Evolutionary conservation across 2,113 vertebrate species (phyloP), one percentile per base, ranked within the genome.

Genomic region (Epinephelus lanceolatus): DNA sequence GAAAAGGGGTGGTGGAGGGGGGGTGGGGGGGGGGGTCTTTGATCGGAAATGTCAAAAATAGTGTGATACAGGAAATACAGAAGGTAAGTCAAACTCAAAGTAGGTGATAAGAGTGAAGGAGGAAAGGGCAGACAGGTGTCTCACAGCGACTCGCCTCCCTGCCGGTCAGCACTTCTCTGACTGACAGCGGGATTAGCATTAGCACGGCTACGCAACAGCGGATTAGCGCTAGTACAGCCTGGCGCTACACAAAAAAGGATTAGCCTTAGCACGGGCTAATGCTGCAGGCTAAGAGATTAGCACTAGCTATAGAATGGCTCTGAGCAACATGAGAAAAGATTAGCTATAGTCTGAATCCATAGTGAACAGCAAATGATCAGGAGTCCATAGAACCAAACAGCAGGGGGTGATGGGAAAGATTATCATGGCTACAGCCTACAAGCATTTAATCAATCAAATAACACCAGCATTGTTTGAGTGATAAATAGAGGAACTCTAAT

Each of bases 241-340:
- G 1, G 25, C 2, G 42, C 69, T 42, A 61, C 56, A 67, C 71
- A 84, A 63, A 69, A 76, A 53, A 23, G 59, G 80, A 90, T 87
- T 84, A 89, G 82, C 77, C 0, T 82, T 86, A 82, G 89, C 80
- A 62, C 2, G 40, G 33, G 85, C 81, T 87, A 88, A 84, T 63
- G 78, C 85, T 71, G 78, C 45, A 40, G 75, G 72, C 80, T 88
- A 85, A 47, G 30, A 85, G 87, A 90, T 86, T 88, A 90, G 78
- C 81, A 65, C 15, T 40, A 73, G 87, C 78, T 60, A 14, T 71
- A 75, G 77, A 63, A 59, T 17, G 55, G 77, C 75, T 73, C 10
- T 0, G 0, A 74, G 68, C 68, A 62, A 80, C 71, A 57, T 27
- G 67, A 70, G 73, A 6, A 45, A 62, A 68, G 78, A 86, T 90